These are phyloP conservation scores for Tetraneura akinire DNA, from an alignment of 1,140 invertebrate species.

Conservation along the genomic window DNA sequence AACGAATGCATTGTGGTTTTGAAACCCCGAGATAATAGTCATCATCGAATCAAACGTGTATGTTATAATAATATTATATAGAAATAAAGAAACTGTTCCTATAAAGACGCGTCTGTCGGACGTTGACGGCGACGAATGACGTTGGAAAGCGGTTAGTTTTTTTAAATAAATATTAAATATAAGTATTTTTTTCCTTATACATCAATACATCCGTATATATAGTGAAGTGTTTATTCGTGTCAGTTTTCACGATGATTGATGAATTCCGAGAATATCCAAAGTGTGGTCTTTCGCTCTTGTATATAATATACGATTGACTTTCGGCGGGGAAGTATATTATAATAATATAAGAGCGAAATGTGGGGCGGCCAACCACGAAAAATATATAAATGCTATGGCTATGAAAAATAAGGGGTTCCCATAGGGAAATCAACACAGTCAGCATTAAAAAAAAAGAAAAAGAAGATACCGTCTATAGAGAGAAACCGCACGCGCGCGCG, in stretches of 20 bases:
- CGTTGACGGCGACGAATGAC: not conserved
- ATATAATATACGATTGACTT: too few species aligned
- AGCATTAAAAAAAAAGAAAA: not conserved
- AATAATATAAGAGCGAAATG: not conserved
- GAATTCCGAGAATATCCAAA: not conserved
- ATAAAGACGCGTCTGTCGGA: not conserved
- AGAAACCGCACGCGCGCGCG: too few species aligned
- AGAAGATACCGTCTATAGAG: too few species aligned
- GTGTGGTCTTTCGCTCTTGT: not conserved
- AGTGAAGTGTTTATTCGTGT: constrained; percentile 16
- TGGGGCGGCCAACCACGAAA: not conserved
- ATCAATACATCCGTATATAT: too few species aligned
- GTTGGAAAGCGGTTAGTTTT: not conserved
- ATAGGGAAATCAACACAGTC: constrained; percentile 21
- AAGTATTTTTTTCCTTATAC: too few species aligned
- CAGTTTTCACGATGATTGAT: not conserved
- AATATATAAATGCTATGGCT: not conserved
- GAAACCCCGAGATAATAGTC: too few species aligned
- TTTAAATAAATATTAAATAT: not conserved
- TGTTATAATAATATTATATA: too few species aligned
- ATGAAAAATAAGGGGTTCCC: constrained; percentile 25
- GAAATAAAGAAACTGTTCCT: too few species aligned
- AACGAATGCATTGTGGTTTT: too few species aligned
- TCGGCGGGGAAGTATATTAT: too few species aligned
- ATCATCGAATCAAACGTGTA: not conserved